phyloP scores from a whole-genome alignment of 2,113 vertebrate species.

The Amazona vittata region DNA sequence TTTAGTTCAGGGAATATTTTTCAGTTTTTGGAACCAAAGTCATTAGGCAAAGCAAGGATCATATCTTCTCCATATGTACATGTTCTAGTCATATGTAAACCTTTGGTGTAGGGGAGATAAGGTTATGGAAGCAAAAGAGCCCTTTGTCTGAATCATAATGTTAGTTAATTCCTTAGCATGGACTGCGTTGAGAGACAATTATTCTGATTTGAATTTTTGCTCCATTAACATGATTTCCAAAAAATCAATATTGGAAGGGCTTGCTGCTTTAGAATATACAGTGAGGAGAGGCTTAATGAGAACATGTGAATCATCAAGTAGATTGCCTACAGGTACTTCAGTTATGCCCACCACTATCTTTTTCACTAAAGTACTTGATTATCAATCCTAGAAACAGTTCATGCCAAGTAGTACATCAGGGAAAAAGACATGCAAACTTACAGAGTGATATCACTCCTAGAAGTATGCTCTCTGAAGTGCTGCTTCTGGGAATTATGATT shows the following conservation, averaged over 20 bases:
- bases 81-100: neutral
- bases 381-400: neutral
- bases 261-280: neutral
- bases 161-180: neutral
- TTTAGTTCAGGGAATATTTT: neutral
- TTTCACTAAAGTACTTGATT: neutral
- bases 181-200: neutral
- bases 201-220: neutral
- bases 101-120: neutral
- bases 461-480: neutral
- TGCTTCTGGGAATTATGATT: slow-evolving; percentile 1
- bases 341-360: neutral
- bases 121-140: neutral
- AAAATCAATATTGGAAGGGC: neutral
- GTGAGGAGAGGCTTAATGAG: slow-evolving; percentile 10
- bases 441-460: neutral
- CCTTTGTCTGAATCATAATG: neutral
- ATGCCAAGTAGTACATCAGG: neutral
- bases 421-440: neutral
- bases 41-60: neutral
- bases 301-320: neutral
- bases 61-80: neutral
- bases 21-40: neutral
- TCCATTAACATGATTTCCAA: neutral
- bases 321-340: slow-evolving; percentile 13